Conservation (phyloP, 1,140 invertebrate genomes). For the Eueides isabella region DNA sequence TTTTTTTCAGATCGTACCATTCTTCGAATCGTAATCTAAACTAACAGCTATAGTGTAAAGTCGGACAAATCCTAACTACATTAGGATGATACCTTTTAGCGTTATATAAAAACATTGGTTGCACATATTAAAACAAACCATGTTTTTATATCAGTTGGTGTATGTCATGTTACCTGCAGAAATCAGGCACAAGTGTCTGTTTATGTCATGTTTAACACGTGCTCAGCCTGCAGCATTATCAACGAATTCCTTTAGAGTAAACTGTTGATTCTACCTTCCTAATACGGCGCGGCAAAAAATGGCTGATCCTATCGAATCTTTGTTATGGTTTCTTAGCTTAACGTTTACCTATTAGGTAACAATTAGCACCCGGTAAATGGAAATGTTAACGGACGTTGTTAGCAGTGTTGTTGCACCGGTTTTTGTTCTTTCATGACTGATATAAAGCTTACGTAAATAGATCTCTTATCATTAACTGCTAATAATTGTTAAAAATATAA, state of each 20-base stretch:
- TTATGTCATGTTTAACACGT: slow-evolving; percentile 43
- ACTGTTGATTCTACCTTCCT: slow-evolving; percentile 11
- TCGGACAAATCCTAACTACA: neutral
- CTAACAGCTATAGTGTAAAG: neutral
- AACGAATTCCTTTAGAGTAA: slow-evolving; percentile 20
- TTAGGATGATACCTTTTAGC: neutral
- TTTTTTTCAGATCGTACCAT: too few species aligned
- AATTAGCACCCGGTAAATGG: slow-evolving; percentile 13
- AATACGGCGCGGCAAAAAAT: slow-evolving; percentile 20
- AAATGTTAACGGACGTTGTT: neutral
- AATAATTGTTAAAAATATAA: neutral
- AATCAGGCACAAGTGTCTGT: slow-evolving; percentile 27
- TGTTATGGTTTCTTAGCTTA: neutral
- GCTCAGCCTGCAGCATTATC: slow-evolving; percentile 36
- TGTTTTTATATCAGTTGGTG: slow-evolving; percentile 4
- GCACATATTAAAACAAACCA: neutral
- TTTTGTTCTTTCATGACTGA: slow-evolving; percentile 6
- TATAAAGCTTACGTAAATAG: neutral
- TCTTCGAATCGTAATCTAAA: too few species aligned
- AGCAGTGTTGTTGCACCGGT: neutral
- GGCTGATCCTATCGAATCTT: slow-evolving; percentile 1
- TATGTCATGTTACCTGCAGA: neutral
- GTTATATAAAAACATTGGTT: neutral
- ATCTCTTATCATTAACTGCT: neutral
- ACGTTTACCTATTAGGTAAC: slow-evolving; percentile 17